Evolutionary conservation across 2,888 invertebrate species (phyloP).

Genomic region (Micoletzkya japonica): DNA sequence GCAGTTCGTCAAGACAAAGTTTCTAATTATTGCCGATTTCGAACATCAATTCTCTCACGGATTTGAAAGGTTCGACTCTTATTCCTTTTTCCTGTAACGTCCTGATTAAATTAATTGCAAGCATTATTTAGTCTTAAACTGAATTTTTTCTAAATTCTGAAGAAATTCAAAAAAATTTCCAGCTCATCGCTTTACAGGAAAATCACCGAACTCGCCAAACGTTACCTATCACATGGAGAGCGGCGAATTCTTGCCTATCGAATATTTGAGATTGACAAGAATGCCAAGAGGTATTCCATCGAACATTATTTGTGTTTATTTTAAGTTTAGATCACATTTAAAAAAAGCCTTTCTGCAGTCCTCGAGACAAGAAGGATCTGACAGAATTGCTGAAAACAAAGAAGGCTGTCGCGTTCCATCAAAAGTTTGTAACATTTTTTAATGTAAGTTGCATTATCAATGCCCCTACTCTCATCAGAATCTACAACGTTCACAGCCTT

Average conservation of each 20-base stretch:
- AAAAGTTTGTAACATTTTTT: slow-evolving; percentile 17
- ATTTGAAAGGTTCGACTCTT: slow-evolving; percentile 21
- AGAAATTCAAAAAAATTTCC: neutral
- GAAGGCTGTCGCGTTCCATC: slow-evolving; percentile 25
- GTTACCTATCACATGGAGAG: neutral
- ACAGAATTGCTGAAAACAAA: neutral
- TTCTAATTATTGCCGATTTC: slow-evolving; percentile 23
- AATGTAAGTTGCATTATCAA: too few species aligned
- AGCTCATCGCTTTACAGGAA: neutral
- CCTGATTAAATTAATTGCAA: neutral
- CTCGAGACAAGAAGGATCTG: slow-evolving; percentile 16
- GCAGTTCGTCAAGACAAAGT: slow-evolving; percentile 15
- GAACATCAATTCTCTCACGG: slow-evolving; percentile 27
- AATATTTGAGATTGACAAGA: slow-evolving; percentile 24
- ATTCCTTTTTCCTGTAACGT: too few species aligned
- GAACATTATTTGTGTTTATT: neutral
- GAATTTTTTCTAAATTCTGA: neutral
- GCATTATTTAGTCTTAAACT: neutral
- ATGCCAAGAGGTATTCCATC: slow-evolving; percentile 1
- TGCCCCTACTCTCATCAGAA: too few species aligned
- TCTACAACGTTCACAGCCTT: neutral
- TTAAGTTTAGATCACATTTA: neutral
- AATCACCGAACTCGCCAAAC: slow-evolving; percentile 19
- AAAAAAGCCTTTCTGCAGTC: slow-evolving; percentile 2
- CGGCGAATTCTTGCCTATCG: slow-evolving; percentile 15